Evolutionary conservation across 2,113 vertebrate species (phyloP), one percentile per base, ranked within the genome.

Genomic region (Grammomys dolichurus): DNA sequence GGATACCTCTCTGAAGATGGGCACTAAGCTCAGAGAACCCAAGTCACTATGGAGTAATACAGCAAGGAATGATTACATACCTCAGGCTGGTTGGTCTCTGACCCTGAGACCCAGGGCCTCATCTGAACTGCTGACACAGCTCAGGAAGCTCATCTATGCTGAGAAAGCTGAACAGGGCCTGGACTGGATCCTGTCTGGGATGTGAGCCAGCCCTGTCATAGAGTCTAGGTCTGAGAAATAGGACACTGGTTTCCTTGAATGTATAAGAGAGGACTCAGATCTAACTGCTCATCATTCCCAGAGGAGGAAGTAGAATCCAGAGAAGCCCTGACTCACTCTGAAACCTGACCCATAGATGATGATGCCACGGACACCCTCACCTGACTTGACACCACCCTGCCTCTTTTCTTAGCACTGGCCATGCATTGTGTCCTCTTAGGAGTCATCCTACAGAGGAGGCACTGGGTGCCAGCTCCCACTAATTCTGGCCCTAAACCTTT

Each of bases 201-300:
- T 12, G 0, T 85, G 5, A 22, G 12, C 3, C 20, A 46, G 9
- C 28, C 4, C n/a, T 31, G 22, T 28, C 1, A 2, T 36, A 58
- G 33, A 24, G 36, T 2, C 73, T n/a, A 24, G 40, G 20, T 48
- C 12, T 33, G 3, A 1, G n/a, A 75, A 26, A 84, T 40, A 58
- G 22, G 17, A 1, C n/a, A 7, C 2, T 9, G 48, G 12, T 19
- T 3, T 86, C 40, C 2, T 43, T 67, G 26, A 28, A 43, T 63
- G n/a, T 43, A 2, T 40, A 82, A 40, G 7, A 82, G 20, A 58
- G 20, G 36, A 43, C 56, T 63, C 31, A 28, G n/a, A 0, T 84
- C 58, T 63, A 84, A 85, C 40, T 65, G 12, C 22, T 60, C 63
- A 86, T 36, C 84, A 48, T 69, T 48, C 43, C 17, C 43, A 48